Percentiles rank a stretch among this genome's conserved stretches.
Conservation (phyloP, 2,797 vertebrate species). For the Uromys caudimaculatus region DNA sequence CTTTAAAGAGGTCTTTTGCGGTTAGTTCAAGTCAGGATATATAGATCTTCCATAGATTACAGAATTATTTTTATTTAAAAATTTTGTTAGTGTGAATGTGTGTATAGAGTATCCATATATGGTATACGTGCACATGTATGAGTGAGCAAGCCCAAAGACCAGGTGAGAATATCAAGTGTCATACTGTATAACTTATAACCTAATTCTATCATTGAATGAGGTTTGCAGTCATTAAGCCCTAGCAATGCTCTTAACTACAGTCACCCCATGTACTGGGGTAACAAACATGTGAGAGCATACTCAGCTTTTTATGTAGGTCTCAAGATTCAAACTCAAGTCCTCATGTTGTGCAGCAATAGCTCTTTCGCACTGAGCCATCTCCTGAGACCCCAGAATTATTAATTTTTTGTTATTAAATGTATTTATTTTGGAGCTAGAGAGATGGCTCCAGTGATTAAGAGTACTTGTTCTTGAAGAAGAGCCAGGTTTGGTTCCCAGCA, state of each 20-base stretch:
- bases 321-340: not conserved
- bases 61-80: not conserved
- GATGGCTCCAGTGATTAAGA: not conserved
- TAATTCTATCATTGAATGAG: not conserved
- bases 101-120: no score
- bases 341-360: not conserved
- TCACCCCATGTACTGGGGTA: not conserved
- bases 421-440: not conserved
- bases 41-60: not conserved
- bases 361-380: not conserved
- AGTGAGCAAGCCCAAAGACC: not conserved
- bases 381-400: not conserved
- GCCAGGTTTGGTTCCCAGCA: no score
- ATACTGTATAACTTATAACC: not conserved
- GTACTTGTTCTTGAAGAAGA: not conserved
- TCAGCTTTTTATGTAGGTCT: not conserved
- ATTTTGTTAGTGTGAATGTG: not conserved
- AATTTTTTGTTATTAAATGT: not conserved
- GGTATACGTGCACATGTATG: not conserved
- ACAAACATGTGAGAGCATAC: not conserved
- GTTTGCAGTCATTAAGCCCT: not conserved
- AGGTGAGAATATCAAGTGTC: not conserved
- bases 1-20: conserved; percentile 7
- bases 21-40: conserved; percentile 33
- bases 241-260: not conserved